Evolutionary conservation across 1,140 invertebrate species (phyloP), one percentile per base, ranked within the genome.

Genomic region (Nasonia giraulti): DNA sequence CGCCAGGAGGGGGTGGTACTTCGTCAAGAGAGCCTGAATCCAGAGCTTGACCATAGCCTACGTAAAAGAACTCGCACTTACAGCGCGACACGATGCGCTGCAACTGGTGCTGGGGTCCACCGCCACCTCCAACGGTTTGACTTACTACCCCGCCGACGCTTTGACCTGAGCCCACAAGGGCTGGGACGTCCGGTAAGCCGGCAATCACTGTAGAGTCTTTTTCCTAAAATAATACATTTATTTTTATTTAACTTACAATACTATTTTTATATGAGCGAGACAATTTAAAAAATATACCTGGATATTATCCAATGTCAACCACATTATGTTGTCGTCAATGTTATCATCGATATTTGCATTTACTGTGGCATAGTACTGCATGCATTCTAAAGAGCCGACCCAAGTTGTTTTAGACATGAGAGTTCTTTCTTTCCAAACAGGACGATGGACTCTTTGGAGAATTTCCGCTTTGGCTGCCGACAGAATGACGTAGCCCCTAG

Each of bases 351-450:
- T 97, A 62, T 96, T 96, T 0, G 94, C 94, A 91, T 96, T 97
- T 40, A 99, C 98, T 44, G 98, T 99, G 2, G 98, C 98, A 94
- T 99, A 99, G 93, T 99, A 99, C 95, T 99, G 98, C 98, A 99
- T 99, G 92, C 98, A 98, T 91, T 99, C 98, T 1, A 99, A 94
- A 81, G 97, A 96, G 11, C 98, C 98, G 76, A 97, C 96, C 98
- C 98, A 99, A 0, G 98, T 98, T 2, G 97, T 98, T 93, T 99
- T 99, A 12, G 97, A 96, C 20, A 98, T 96, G 0, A 99, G 93
- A 23, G 97, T 97, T 85, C 96, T 94, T 88, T 98, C 96, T 82
- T 96, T 95, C 98, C 98, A 99, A 1, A 98, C 97, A 2, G 98
- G 97, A n/a, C 96, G 94, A 90, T 99, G 98, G 83, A 97, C 95